Evolutionary conservation across 2,113 vertebrate species (phyloP).

Genomic region (Chrysemys picta): DNA sequence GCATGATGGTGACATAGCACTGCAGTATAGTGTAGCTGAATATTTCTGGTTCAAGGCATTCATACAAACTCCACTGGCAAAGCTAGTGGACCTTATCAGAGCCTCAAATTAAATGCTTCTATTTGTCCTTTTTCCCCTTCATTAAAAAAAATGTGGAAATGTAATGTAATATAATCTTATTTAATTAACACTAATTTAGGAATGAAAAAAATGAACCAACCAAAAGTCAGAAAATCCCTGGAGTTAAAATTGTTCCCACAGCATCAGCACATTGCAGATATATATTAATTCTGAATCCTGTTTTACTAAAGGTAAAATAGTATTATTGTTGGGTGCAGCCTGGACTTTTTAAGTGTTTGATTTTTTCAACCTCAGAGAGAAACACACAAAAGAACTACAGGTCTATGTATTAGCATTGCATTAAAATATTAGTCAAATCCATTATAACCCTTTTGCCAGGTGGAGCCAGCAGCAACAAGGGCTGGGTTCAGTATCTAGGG

Average conservation of each 20-base stretch:
- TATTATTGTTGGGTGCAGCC: neutral
- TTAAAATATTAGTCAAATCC: neutral
- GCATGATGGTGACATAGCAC: too few relatives aligned
- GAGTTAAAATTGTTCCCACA: neutral
- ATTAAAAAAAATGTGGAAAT: neutral
- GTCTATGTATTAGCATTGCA: neutral
- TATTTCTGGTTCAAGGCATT: neutral
- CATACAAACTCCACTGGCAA: neutral
- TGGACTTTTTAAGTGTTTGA: too few relatives aligned
- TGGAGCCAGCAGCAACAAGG: too few relatives aligned
- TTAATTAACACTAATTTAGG: neutral
- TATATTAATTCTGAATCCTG: neutral
- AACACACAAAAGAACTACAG: neutral
- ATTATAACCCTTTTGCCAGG: too few relatives aligned
- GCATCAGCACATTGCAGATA: neutral
- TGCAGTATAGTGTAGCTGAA: too few relatives aligned
- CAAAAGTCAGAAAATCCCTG: neutral
- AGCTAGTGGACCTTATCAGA: neutral
- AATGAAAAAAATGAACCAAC: neutral
- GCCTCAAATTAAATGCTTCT: neutral
- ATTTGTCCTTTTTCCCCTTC: neutral
- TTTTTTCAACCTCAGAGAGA: neutral
- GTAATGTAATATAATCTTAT: too few relatives aligned
- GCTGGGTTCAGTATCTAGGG: too few relatives aligned
- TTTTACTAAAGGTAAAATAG: neutral